Evolutionary conservation across 2,888 invertebrate species (phyloP), one percentile per base, ranked within the genome.

Genomic region (Apomyelois bistriatella): DNA sequence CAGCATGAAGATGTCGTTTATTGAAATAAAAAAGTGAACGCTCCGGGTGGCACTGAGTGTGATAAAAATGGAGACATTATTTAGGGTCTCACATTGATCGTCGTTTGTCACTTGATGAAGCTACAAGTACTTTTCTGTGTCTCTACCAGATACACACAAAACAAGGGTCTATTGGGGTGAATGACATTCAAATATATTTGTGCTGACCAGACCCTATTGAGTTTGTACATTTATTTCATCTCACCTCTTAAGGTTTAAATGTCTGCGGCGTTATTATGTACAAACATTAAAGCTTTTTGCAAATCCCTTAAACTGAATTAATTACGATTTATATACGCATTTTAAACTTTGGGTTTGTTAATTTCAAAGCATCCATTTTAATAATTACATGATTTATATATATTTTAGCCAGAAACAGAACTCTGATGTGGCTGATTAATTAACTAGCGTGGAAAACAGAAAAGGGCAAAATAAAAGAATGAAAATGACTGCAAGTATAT

Each of bases 61-160:
- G 69, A 72, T 58, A 65, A 72, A 76, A 77, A 69, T 73, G 68
- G 65, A 63, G 60, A 63, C 71, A 78, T 77, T 71, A 76, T 65
- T 74, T 69, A 70, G 63, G 64, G 65, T 65, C 64, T 62, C 58
- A 64, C 64, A 65, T 70, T 65, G 71, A 66, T 68, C 64, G 60
- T 59, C 53, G 61, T 65, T 64, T 61, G 60, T 61, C 58, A 58
- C 40, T 60, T 61, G 60, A 59, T 51, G 54, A 47, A 32, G 47
- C 52, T 50, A 46, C 53, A 55, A 40, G 47, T 51, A 51, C 47
- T 53, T 53, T 56, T 53, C 52, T 53, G 42, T 35, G 42, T 35
- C 51, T 51, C 42, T 22, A 36, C 41, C 51, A 42, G 16, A 50
- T 32, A 41, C 12, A 49, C 30, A 22, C 22, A 41, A 50, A 50